A percentile compares a stretch with the other conserved stretches of the same genome.
Evolutionary conservation across 2,888 invertebrate genomes (phyloP).

Genomic region (Galeruca laticollis): DNA sequence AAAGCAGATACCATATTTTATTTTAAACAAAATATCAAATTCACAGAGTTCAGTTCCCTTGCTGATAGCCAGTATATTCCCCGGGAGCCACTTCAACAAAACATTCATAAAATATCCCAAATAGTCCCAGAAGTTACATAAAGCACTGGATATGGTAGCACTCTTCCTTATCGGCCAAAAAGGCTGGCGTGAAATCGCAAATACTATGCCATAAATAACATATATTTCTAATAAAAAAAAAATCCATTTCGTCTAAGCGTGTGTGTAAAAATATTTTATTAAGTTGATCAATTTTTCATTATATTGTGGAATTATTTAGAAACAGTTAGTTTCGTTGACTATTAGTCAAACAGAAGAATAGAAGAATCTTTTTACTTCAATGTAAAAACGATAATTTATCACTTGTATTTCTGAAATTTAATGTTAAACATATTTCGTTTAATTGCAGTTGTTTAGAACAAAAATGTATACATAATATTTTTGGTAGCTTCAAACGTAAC

Average conservation of each 20-base stretch:
- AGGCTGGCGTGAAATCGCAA: conserved; percentile 43
- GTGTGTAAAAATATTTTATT: background rate
- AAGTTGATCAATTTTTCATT: no score
- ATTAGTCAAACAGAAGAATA: no score
- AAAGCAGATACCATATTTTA: conserved; percentile 35
- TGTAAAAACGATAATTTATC: no score
- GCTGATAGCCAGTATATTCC: conserved; percentile 36
- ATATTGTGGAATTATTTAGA: no score
- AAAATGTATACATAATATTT: no score
- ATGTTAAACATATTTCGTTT: no score
- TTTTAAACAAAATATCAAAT: conserved; percentile 38
- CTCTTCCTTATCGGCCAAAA: conserved; percentile 46
- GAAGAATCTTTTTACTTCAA: no score
- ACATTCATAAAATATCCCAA: conserved; percentile 48
- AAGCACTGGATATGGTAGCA: conserved; percentile 41
- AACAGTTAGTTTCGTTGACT: no score
- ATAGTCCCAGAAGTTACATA: conserved; percentile 48
- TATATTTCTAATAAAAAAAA: conserved; percentile 29
- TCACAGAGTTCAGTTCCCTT: conserved; percentile 34
- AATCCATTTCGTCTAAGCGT: conserved; percentile 22
- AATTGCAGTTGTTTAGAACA: no score
- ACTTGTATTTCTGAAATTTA: no score
- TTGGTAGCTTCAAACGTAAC: no score
- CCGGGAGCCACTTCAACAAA: conserved; percentile 41
- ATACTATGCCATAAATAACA: conserved; percentile 43